A percentile compares a stretch with the other conserved stretches of the same genome.
phyloP scores from a whole-genome alignment of 2,113 vertebrate species.

The Myrmecophaga tridactyla region DNA sequence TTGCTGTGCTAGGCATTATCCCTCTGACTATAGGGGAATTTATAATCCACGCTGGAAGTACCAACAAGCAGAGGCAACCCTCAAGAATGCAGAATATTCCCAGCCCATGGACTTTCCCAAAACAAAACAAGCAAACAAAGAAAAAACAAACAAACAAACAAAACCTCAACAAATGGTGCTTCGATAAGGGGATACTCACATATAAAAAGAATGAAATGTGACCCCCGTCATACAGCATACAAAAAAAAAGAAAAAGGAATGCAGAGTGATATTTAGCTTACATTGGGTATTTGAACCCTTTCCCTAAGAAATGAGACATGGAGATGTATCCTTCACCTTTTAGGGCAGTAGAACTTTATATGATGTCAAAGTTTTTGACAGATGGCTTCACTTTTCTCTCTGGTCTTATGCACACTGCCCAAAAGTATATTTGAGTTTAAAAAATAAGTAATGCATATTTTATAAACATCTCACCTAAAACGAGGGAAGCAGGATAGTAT shows the following conservation, averaged over 20 bases:
- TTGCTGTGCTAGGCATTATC: background rate
- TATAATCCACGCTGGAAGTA: background rate
- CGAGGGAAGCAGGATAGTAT: background rate
- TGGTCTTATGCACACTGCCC: background rate
- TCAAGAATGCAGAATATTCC: background rate
- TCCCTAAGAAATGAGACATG: background rate
- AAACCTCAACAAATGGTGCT: too few species aligned
- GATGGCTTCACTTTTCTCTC: background rate
- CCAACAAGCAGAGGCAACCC: background rate
- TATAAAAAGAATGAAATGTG: too few species aligned
- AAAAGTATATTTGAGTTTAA: background rate
- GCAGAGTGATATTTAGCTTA: background rate
- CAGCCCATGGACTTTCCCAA: too few species aligned
- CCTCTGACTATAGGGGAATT: background rate
- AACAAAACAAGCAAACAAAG: too few species aligned
- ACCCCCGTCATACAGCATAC: too few species aligned
- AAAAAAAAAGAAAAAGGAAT: too few species aligned
- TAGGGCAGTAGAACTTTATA: background rate
- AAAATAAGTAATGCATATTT: background rate
- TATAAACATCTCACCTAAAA: background rate
- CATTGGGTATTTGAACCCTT: background rate
- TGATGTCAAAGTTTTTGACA: background rate
- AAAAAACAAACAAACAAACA: too few species aligned
- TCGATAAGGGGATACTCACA: too few species aligned
- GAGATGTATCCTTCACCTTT: background rate